These are phyloP conservation scores for Aradus depressus DNA, from an alignment of 2,888 invertebrate species.

Conservation along the genomic window DNA sequence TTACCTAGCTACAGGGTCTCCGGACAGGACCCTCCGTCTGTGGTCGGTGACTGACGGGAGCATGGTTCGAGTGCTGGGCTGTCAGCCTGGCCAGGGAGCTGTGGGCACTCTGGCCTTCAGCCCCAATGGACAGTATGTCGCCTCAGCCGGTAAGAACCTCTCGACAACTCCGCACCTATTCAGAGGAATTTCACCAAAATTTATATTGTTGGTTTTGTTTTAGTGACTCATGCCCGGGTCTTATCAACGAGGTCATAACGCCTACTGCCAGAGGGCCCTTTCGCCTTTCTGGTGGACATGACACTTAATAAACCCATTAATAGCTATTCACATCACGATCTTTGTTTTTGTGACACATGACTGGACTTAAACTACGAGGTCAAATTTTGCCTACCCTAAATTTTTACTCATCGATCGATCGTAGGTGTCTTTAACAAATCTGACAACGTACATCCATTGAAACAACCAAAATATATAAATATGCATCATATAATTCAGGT, in stretches of 20 bases:
- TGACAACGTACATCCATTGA: no score
- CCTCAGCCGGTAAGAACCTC: conserved; percentile 56
- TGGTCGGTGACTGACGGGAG: conserved; percentile 79
- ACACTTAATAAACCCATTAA: not conserved
- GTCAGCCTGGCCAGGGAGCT: conserved; percentile 53
- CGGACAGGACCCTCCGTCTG: conserved; percentile 77
- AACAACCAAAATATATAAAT: no score
- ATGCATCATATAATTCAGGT: no score
- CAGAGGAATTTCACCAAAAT: not conserved
- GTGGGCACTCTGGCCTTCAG: conserved; percentile 71
- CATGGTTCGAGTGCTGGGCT: conserved; percentile 65
- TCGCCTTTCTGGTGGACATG: not conserved
- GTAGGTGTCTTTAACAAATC: no score
- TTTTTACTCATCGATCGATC: no score
- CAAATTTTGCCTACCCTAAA: no score
- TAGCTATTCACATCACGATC: no score
- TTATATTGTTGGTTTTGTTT: not conserved
- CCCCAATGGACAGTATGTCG: conserved; percentile 70
- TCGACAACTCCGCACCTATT: not conserved
- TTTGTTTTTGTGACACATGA: no score
- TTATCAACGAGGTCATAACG: no score
- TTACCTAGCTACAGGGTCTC: conserved; percentile 80
- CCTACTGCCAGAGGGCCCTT: no score
- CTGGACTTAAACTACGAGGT: no score
- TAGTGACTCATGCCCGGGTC: not conserved